phyloP scores from a whole-genome alignment of 2,888 invertebrate species.

The Biston betularia region DNA sequence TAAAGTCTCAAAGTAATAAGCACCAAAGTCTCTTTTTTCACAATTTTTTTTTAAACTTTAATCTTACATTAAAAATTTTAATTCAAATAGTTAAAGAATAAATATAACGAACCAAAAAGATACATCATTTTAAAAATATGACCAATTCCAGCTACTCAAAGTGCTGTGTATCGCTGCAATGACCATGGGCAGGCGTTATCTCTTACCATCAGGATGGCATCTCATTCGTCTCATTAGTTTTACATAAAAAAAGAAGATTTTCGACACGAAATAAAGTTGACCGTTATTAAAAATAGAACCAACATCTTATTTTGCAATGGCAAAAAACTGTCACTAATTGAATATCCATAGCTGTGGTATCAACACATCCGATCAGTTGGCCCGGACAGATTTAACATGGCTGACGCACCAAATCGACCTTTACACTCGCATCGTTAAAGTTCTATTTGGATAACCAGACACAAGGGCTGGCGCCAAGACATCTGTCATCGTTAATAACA shows the following conservation, averaged over 20 bases:
- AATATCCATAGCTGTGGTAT: slow-evolving; percentile 79
- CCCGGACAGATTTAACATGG: slow-evolving; percentile 51
- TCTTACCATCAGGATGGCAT: no score
- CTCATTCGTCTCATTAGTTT: not conserved
- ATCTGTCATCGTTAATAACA: slow-evolving; percentile 86
- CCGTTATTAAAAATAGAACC: slow-evolving; percentile 29
- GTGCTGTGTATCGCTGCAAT: no score
- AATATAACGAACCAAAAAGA: not conserved
- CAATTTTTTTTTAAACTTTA: no score
- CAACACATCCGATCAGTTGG: slow-evolving; percentile 80
- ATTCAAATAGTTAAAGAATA: not conserved
- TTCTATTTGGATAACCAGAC: slow-evolving; percentile 43
- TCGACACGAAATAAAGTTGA: no score
- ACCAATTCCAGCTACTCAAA: no score
- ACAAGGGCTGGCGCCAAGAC: slow-evolving; percentile 78
- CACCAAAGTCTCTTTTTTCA: no score
- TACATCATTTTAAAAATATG: not conserved
- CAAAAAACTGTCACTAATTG: slow-evolving; percentile 78
- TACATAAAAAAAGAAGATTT: no score
- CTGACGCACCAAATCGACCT: slow-evolving; percentile 30
- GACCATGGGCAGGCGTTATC: no score
- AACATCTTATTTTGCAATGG: slow-evolving; percentile 58
- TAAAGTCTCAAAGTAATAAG: no score
- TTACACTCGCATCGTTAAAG: slow-evolving; percentile 47
- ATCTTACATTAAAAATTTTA: not conserved